These are phyloP conservation scores for Sericinus montela DNA, from an alignment of 2,888 invertebrate genomes.

Conservation along the genomic window DNA sequence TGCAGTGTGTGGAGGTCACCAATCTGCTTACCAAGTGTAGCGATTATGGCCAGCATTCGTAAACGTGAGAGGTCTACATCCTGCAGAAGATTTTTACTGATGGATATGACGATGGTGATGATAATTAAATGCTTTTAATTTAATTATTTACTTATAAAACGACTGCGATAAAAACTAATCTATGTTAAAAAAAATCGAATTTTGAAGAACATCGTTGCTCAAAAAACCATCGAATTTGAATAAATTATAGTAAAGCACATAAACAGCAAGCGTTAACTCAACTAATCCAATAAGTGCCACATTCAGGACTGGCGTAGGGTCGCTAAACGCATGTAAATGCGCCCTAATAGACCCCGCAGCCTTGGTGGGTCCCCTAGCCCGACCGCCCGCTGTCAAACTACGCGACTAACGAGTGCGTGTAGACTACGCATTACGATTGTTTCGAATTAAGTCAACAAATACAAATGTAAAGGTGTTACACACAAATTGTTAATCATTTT, in stretches of 20 bases:
- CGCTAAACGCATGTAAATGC: slow-evolving; percentile 47
- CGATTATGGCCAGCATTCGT: no score
- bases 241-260: not conserved
- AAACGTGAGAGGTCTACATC: no score
- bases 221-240: no score
- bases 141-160: no score
- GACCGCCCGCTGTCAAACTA: slow-evolving; percentile 5
- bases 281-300: slow-evolving; percentile 16
- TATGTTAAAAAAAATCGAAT: no score
- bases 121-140: no score
- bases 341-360: slow-evolving; percentile 35
- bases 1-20: no score
- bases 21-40: no score
- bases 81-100: no score
- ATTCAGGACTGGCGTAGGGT: slow-evolving; percentile 18
- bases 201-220: no score
- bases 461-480: slow-evolving; percentile 6
- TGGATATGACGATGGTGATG: no score
- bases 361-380: slow-evolving; percentile 4
- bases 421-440: slow-evolving; percentile 18
- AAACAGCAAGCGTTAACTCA: slow-evolving; percentile 13
- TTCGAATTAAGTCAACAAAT: slow-evolving; percentile 15
- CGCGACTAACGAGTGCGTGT: slow-evolving; percentile 17
- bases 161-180: no score
- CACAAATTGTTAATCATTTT: not conserved